A percentile compares a stretch with the other conserved stretches of the same genome.
Evolutionary conservation across 2,113 vertebrate species (phyloP).

Genomic region (Oreochromis spilurus): DNA sequence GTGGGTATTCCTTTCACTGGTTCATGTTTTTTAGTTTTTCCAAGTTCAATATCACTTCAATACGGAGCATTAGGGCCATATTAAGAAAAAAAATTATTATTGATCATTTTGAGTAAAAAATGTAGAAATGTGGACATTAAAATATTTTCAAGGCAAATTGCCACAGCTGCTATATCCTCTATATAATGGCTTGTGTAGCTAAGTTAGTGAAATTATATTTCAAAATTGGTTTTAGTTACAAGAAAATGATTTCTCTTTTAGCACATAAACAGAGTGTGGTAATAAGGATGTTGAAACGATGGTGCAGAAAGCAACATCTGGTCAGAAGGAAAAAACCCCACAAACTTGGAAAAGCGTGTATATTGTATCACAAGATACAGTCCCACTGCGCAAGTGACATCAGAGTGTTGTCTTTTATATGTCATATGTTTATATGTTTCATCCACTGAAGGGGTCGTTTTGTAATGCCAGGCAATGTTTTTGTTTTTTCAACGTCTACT

Average conservation of each 20-base stretch:
- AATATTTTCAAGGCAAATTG: background rate
- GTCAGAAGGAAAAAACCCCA: background rate
- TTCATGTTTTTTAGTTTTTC: background rate
- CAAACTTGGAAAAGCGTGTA: background rate
- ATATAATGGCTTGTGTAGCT: background rate
- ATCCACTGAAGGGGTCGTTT: background rate
- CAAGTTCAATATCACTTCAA: background rate
- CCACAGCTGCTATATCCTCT: background rate
- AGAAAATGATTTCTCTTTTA: background rate
- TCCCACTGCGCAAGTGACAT: background rate
- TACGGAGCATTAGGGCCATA: background rate
- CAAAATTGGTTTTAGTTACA: background rate
- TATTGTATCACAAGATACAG: background rate
- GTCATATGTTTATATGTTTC: background rate
- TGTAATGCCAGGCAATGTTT: background rate
- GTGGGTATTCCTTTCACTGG: slow-evolving; percentile 46
- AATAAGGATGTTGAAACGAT: background rate
- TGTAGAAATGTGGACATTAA: background rate
- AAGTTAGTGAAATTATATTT: background rate
- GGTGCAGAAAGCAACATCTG: background rate
- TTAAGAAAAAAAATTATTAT: background rate
- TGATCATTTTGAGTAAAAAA: background rate
- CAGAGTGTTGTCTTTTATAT: background rate
- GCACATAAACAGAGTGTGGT: background rate
- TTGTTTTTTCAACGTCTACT: background rate